phyloP scores from a whole-genome alignment of 2,113 vertebrate genomes.

The Sardina pilchardus region DNA sequence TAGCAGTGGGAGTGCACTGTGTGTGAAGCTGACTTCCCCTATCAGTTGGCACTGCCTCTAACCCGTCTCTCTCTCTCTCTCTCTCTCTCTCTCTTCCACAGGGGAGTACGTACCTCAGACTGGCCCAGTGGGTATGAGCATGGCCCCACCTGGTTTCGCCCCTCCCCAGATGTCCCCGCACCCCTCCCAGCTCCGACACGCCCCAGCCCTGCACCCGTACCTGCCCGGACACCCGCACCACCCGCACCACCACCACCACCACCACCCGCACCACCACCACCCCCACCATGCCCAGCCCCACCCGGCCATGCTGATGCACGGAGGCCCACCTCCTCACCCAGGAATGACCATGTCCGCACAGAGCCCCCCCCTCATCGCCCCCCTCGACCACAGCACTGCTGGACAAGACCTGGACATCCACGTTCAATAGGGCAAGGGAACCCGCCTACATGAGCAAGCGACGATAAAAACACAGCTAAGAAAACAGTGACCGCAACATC shows the following conservation, averaged over 20 bases:
- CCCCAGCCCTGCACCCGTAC: conserved; percentile 85
- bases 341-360: conserved; percentile 93
- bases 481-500: conserved; percentile 39
- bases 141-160: conserved; percentile 91
- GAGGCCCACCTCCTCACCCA: conserved; percentile 89
- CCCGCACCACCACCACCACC: conserved; percentile 78
- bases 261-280: conserved; percentile 78
- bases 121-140: conserved; percentile 98
- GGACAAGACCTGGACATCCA: conserved; percentile 94
- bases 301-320: conserved; percentile 94
- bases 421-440: conserved; percentile 90
- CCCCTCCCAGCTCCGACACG: conserved; percentile 86
- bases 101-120: conserved; percentile 97
- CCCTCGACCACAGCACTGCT: conserved; percentile 87
- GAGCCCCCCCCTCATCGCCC: conserved; percentile 86
- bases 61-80: conserved; percentile 43
- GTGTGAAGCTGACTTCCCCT: conserved; percentile 37
- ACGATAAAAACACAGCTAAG: conserved; percentile 45
- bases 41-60: conserved; percentile 53
- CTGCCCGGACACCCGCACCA: conserved; percentile 83
- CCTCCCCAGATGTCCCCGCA: conserved; percentile 91
- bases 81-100: conserved; percentile 90
- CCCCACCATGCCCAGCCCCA: conserved; percentile 81
- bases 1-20: conserved; percentile 24
- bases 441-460: conserved; percentile 76